Evolutionary conservation across 2,797 vertebrate genomes (phyloP).

Genomic region (Sebastes cheni): DNA sequence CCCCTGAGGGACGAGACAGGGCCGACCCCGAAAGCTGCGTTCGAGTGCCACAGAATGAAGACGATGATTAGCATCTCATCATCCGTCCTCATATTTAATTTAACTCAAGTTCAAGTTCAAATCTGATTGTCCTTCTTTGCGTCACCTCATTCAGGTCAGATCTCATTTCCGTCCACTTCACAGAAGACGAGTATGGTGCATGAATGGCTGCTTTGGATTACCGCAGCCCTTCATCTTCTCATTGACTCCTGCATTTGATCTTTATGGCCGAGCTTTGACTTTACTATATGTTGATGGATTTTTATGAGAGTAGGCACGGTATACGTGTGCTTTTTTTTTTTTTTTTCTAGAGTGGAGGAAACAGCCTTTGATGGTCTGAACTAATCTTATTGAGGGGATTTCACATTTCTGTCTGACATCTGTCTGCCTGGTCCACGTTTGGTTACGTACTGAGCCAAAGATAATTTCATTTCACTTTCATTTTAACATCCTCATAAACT

Average conservation of each 20-base stretch:
- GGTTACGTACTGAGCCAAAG: background rate
- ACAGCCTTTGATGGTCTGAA: constrained; percentile 53
- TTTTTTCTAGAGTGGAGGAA: constrained; percentile 6
- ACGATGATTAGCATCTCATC: constrained; percentile 19
- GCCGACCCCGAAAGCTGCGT: background rate
- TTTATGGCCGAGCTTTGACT: constrained; percentile 58
- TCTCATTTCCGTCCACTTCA: constrained; percentile 13
- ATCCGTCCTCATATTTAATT: constrained; percentile 29
- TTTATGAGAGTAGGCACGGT: constrained; percentile 57
- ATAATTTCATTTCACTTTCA: constrained; percentile 29
- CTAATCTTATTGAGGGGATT: constrained; percentile 50
- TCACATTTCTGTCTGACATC: constrained; percentile 35
- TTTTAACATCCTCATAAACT: constrained; percentile 14
- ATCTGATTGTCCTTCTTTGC: background rate
- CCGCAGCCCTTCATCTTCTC: constrained; percentile 51
- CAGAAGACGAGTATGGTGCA: constrained; percentile 18
- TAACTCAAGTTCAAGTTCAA: constrained; percentile 6
- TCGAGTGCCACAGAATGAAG: background rate
- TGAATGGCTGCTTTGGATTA: constrained; percentile 50
- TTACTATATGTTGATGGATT: constrained; percentile 69
- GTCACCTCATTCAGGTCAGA: constrained; percentile 13
- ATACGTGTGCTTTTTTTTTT: background rate
- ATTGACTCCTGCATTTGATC: constrained; percentile 64
- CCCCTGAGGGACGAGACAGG: background rate
- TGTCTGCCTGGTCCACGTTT: constrained; percentile 4